Evolutionary conservation across 2,888 invertebrate species (phyloP), one percentile per base, ranked within the genome.

Genomic region (Pheosia tremula): DNA sequence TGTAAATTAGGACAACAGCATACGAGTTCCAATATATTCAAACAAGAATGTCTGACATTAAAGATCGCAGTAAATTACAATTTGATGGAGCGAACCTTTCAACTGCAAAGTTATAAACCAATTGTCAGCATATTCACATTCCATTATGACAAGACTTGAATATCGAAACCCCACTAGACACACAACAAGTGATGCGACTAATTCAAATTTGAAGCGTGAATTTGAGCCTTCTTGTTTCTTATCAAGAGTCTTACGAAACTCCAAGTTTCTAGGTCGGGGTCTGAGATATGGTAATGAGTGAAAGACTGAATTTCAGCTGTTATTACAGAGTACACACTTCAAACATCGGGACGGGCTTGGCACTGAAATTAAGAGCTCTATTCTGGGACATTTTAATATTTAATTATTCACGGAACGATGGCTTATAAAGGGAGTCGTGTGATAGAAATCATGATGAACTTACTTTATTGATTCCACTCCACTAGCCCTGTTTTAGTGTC

Each of bases 281-380:
- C 71, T 68, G 71, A 77, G 73, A 77, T 78, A 80, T 80, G 81
- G 66, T 74, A 79, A 80, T 80, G 69, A 71, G 67, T 50, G 39
- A 58, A 60, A 65, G 53, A 49, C 66, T 59, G 60, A 66, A 63
- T 66, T 67, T 63, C 59, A 59, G 62, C 60, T 67, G 63, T 49
- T 52, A 61, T 62, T 61, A 52, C 62, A 64, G 66, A 62, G 72
- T 57, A 67, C 69, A 60, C 64, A 66, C 76, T 76, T 69, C 70
- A 66, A 66, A 68, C 72, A 70, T 59, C 65, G 67, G 67, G 60
- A 61, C 60, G 58, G 69, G 61, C 69, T 70, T 66, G 56, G 50
- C 3, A 55, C 55, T 55, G 3, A 38, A 58, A 58, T 62, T 36
- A 47, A 74, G 38, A 58, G 43, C 57, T 60, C 24, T 58, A 57